These are phyloP conservation scores for Melanotaenia boesemani DNA, from an alignment of 2,797 vertebrate species.

Conservation along the genomic window DNA sequence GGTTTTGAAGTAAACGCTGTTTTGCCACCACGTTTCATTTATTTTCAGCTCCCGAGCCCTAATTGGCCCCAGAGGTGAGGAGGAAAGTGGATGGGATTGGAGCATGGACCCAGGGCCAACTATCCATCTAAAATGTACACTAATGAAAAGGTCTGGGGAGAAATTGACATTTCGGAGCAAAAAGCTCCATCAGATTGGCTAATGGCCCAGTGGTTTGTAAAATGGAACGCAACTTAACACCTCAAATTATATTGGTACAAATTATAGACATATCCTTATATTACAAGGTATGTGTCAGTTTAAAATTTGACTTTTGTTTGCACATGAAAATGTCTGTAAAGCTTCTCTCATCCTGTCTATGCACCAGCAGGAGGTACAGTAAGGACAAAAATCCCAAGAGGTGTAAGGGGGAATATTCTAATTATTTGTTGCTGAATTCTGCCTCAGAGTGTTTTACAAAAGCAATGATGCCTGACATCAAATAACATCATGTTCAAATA, in stretches of 20 bases:
- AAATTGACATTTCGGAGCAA: constrained; percentile 63
- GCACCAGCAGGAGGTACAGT: not conserved
- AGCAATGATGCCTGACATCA: constrained; percentile 8
- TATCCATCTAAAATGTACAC: constrained; percentile 59
- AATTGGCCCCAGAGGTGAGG: constrained; percentile 79
- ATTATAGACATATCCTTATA: constrained; percentile 39
- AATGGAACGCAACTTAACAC: constrained; percentile 38
- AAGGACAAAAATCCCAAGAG: constrained; percentile 16
- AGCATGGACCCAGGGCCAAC: constrained; percentile 48
- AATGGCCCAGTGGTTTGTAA: constrained; percentile 39
- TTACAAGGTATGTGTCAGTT: constrained; percentile 21
- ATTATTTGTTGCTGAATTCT: constrained; percentile 11
- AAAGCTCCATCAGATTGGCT: constrained; percentile 35
- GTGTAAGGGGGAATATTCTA: constrained; percentile 8
- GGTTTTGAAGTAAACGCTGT: constrained; percentile 77
- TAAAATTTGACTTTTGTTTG: constrained; percentile 16
- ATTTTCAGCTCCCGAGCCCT: constrained; percentile 62
- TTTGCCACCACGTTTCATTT: constrained; percentile 70
- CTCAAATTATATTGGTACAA: constrained; percentile 43
- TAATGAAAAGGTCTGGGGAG: constrained; percentile 70
- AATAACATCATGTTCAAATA: constrained; percentile 7
- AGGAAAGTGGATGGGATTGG: constrained; percentile 55
- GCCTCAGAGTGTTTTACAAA: not conserved
- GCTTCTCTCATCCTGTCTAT: not conserved
- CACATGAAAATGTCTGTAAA: not conserved